phyloP scores from a whole-genome alignment of 1,140 invertebrate species.

The Physella acuta region DNA sequence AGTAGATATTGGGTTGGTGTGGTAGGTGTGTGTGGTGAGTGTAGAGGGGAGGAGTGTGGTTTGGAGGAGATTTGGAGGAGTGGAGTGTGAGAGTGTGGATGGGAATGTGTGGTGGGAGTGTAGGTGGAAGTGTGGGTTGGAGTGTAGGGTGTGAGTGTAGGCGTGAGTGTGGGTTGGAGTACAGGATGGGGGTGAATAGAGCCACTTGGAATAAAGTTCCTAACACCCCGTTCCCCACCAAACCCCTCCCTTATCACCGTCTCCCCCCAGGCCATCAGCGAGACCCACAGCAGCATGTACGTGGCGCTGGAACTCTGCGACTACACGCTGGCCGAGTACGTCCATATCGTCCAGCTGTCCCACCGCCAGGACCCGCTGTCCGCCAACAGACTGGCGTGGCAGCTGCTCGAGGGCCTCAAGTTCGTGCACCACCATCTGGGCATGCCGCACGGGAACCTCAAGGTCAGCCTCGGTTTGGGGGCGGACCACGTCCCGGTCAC shows the following conservation, averaged over 20 bases:
- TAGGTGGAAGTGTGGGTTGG: neutral
- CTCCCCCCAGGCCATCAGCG: slow-evolving; percentile 11
- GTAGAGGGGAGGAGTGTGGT: too few species aligned
- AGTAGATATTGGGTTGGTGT: too few species aligned
- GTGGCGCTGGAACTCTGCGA: slow-evolving; percentile 47
- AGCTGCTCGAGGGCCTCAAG: slow-evolving; percentile 42
- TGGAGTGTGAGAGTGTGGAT: neutral
- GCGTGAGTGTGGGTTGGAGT: neutral
- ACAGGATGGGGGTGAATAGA: too few species aligned
- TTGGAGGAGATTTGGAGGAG: too few species aligned
- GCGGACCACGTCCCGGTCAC: too few species aligned
- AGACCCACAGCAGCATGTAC: slow-evolving; percentile 20
- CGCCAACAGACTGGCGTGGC: slow-evolving; percentile 40
- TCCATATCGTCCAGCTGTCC: slow-evolving; percentile 30
- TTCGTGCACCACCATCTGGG: slow-evolving; percentile 39
- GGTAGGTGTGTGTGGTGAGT: too few species aligned
- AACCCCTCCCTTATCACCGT: too few species aligned
- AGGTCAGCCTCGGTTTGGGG: too few species aligned
- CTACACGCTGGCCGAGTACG: slow-evolving; percentile 44
- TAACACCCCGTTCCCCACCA: too few species aligned
- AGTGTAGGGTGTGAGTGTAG: neutral
- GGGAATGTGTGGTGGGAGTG: slow-evolving; percentile 13
- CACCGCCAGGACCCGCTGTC: slow-evolving; percentile 33
- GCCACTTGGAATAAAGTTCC: too few species aligned
- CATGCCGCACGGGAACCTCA: slow-evolving; percentile 41